Evolutionary conservation across 1,140 invertebrate genomes (phyloP), one percentile per base, ranked within the genome.

Genomic region (Drosophila nigrodunni): DNA sequence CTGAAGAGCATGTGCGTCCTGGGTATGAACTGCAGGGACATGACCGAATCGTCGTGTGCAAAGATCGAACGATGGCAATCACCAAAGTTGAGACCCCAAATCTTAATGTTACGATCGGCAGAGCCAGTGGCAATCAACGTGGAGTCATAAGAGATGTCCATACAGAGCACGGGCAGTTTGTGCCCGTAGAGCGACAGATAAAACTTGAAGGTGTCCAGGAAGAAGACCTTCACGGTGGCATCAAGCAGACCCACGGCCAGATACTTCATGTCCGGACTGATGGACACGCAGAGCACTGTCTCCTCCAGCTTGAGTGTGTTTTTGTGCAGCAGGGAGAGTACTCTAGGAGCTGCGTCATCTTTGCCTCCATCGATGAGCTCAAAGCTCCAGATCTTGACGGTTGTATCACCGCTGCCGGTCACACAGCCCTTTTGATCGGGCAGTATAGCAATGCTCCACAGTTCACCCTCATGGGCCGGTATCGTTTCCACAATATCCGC

Each of bases 41-140:
- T 98, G 2, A 99, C 95, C 6, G 97, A 97, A 92, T 99, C 98
- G 86, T 99, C 98, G 93, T 99, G 98, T 2, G 98, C 98, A 93
- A 97, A 96, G 62, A 97, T 93, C 0, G 96, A 97, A 77, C 95
- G 96, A 91, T 97, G 97, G 85, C 98, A 99, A 93, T 99, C 98
- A 15, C 99, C 99, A 93, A 99, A 99, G 93, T 99, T 98, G 92
- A 99, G 94, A 49, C 98, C 98, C 98, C 98, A 99, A 73, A 99
- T 96, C 94, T 99, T 99, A 4, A 99, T 95, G 93, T 98, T 99
- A 18, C 98, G 95, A 93, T 99, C 99, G 0, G 96, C 96, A 13
- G 98, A 99, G 21, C 98, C 98, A 0, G 98, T 99, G 2, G 95
- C 97, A 69, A 99, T 96, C 1, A 99, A 87, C 2, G 95, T 95